Conservation (phyloP, 2,113 vertebrate genomes). For the Rafetus swinhoei region DNA sequence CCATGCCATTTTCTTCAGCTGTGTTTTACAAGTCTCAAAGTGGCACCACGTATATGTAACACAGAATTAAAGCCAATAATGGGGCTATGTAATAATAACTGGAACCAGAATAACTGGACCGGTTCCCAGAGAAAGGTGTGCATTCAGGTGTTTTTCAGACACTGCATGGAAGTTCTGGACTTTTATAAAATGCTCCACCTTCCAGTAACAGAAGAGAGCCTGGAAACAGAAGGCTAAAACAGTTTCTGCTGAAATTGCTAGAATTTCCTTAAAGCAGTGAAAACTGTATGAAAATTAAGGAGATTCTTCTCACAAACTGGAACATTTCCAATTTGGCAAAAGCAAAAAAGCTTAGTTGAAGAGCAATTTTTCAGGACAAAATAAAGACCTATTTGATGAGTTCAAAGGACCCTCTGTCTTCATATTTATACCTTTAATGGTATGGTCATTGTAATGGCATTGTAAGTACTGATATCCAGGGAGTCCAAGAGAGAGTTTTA, state of each 20-base stretch:
- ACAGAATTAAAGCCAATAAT: neutral
- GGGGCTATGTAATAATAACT: neutral
- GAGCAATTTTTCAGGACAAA: neutral
- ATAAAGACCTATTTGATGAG: neutral
- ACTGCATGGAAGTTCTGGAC: neutral
- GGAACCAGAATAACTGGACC: neutral
- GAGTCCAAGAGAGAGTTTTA: conserved; percentile 1
- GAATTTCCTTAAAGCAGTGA: neutral
- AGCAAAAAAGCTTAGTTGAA: accelerated
- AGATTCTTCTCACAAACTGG: neutral
- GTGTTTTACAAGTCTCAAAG: neutral
- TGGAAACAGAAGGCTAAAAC: neutral
- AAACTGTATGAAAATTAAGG: neutral
- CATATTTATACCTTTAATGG: neutral
- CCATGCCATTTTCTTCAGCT: neutral
- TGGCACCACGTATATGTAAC: neutral
- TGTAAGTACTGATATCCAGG: neutral
- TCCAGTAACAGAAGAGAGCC: neutral
- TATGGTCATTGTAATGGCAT: neutral
- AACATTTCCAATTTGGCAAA: neutral
- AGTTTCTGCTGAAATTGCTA: neutral
- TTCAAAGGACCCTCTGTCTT: neutral
- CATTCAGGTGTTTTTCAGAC: neutral
- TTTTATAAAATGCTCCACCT: neutral
- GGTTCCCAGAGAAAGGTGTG: neutral